Percentiles rank a stretch among this genome's conserved stretches.
Evolutionary conservation across 2,888 invertebrate genomes (phyloP).

Genomic region (Leptopilina drosophilae): DNA sequence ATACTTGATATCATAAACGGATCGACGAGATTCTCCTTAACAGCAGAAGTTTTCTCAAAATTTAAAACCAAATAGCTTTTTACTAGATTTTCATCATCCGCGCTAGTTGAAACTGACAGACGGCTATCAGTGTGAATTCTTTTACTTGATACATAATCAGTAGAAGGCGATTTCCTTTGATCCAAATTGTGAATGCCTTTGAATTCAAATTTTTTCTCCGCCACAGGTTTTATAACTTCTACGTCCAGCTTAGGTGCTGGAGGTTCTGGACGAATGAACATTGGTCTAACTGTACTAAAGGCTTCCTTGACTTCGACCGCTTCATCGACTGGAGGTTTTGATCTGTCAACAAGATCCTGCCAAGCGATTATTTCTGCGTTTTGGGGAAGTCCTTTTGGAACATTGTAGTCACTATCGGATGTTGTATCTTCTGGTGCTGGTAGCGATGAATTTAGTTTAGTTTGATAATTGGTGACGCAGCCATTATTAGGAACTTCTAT

Average conservation of each 20-base stretch:
- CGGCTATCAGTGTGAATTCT: constrained; percentile 49
- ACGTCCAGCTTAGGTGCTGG: constrained; percentile 62
- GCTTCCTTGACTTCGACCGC: background rate
- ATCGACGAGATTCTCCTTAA: background rate
- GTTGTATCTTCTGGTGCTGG: background rate
- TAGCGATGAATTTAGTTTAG: background rate
- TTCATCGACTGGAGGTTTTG: constrained; percentile 49
- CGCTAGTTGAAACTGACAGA: background rate
- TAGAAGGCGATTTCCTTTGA: background rate
- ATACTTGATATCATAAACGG: background rate
- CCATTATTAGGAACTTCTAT: too few species aligned
- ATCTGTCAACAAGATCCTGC: constrained; percentile 58
- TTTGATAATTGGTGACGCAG: background rate
- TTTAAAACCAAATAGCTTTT: background rate
- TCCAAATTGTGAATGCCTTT: background rate
- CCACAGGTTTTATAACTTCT: constrained; percentile 52
- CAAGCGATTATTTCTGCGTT: constrained; percentile 63
- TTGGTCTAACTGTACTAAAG: constrained; percentile 28
- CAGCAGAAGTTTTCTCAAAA: background rate
- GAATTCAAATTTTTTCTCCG: background rate
- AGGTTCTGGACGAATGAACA: constrained; percentile 66
- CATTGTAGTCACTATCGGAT: constrained; percentile 16
- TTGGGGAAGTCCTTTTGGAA: constrained; percentile 46
- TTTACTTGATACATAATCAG: constrained; percentile 23
- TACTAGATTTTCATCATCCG: background rate